Evolutionary conservation across 1,140 invertebrate species (phyloP).

Genomic region (Drosophila aff.): DNA sequence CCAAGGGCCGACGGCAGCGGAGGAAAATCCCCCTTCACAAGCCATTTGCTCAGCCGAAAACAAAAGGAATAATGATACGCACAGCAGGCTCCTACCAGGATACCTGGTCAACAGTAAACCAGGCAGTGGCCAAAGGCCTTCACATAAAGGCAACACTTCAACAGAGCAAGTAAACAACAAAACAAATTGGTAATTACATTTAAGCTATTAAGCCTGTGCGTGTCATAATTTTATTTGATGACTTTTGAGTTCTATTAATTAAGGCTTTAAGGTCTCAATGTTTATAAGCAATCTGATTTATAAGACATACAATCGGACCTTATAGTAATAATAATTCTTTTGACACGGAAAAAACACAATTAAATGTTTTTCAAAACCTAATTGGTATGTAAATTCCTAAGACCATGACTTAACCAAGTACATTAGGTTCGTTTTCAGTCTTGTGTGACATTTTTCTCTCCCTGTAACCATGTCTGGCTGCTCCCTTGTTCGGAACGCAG

Average conservation of each 20-base stretch:
- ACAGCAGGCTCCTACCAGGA: constrained; percentile 21
- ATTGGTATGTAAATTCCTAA: background rate
- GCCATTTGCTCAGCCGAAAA: constrained; percentile 60
- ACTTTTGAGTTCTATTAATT: background rate
- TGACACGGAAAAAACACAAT: no score
- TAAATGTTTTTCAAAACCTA: no score
- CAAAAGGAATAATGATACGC: constrained; percentile 69
- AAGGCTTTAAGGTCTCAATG: no score
- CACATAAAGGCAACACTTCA: constrained; percentile 9
- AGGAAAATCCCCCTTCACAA: constrained; percentile 55
- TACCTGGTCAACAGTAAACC: constrained; percentile 13
- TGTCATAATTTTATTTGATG: background rate
- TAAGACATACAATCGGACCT: background rate
- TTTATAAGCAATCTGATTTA: no score
- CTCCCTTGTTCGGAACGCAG: constrained; percentile 11
- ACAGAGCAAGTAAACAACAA: background rate
- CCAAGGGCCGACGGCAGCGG: constrained; percentile 9
- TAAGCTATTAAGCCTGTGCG: background rate
- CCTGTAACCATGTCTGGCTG: constrained; percentile 12
- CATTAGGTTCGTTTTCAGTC: background rate
- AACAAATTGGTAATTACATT: background rate
- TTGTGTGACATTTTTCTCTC: background rate
- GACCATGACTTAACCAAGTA: background rate
- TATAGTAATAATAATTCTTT: background rate
- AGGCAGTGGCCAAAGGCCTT: constrained; percentile 1